Base-by-base conservation (phyloP, 2,113 vertebrate species). In the Lonchura striata region DNA sequence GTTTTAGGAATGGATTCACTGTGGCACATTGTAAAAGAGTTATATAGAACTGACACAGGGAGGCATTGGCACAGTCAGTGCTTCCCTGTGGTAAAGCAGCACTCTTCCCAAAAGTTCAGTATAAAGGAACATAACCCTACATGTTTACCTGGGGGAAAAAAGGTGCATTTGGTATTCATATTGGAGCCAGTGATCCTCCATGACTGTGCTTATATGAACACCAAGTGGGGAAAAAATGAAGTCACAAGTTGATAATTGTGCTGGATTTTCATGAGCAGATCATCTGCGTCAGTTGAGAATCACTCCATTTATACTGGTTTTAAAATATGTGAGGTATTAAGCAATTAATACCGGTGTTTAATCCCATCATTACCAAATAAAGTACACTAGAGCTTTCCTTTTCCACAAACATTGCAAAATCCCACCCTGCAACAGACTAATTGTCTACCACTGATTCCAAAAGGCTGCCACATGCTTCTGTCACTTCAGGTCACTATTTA, bases 111-210 rank as follows among this genome's bases (percentile, higher is more conserved):
- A 68, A 83, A 61, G 24, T 3, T 8, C 23, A 18, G 2, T n/a
- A 17, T 19, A 60, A 83, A 86, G 80, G 12, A 82, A 63, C 1
- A 3, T 28, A 85, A 86, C 3, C 8, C 15, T 63, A 37, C n/a
- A 15, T 5, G 6, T 37, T 44, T 37, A 17, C 31, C 15, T 46
- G 8, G 7, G 28, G 6, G 0, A 0, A 7, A 15, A 13, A 46
- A 22, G 21, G 12, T 27, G 18, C 4, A 35, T 81, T 90, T 80
- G 13, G 11, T 70, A 63, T 56, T 74, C 33, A 4, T 35, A 63
- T 23, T 30, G 33, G 27, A 77, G 50, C 8, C 33, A 74, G 21
- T 15, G 18, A 49, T 83, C 71, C 39, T 78, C 31, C 33, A 10
- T 25, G 59, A 14, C 17, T 71, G 27, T 33, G 5, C 49, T 88